Conservation (phyloP, 2,888 invertebrate species). For the Cheilosia scutellata region DNA sequence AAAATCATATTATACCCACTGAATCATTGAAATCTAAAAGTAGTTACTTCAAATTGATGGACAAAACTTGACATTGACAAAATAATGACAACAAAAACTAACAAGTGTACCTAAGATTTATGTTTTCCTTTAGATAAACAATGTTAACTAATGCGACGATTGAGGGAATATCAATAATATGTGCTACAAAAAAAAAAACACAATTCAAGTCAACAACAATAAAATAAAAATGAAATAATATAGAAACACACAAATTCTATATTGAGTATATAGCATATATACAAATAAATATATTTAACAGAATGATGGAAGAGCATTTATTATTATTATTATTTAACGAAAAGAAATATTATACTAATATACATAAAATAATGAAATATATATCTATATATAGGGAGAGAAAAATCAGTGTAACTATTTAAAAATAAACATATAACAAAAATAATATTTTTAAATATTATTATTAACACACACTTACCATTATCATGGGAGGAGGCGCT, state of each 20-base stretch:
- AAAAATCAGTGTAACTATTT: conserved; percentile 35
- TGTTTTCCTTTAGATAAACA: conserved; percentile 14
- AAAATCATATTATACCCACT: conserved; percentile 4
- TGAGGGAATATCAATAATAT: conserved; percentile 39
- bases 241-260: conserved; percentile 15
- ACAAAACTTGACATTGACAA: conserved; percentile 17
- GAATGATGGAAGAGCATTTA: conserved; percentile 26
- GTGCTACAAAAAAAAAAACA: not conserved
- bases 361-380: conserved; percentile 8
- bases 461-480: not conserved
- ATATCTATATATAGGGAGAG: not conserved
- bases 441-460: conserved; percentile 34
- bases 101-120: conserved; percentile 51
- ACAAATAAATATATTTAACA: conserved; percentile 27
- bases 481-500: not conserved
- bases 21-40: conserved; percentile 6
- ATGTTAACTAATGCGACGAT: conserved; percentile 37
- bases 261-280: conserved; percentile 15
- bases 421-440: conserved; percentile 7
- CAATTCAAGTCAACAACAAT: conserved; percentile 12
- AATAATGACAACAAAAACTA: conserved; percentile 27
- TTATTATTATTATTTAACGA: conserved; percentile 29
- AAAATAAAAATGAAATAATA: conserved; percentile 8
- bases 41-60: not conserved
- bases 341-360: conserved; percentile 4